phyloP scores from a whole-genome alignment of 1,140 invertebrate species.

The Megathymus violae region DNA sequence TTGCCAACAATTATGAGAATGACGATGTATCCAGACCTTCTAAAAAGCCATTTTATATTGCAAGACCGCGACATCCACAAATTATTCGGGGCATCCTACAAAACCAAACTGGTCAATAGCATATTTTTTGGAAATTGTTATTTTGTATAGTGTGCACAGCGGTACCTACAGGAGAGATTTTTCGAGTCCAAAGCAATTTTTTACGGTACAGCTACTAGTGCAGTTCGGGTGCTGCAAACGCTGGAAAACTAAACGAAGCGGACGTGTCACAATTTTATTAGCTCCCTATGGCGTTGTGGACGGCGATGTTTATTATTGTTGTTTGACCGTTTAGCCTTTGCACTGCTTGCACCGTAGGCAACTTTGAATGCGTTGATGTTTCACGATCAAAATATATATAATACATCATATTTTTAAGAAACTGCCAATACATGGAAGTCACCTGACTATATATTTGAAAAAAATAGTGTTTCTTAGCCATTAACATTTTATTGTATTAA shows the following conservation, averaged over 20 bases:
- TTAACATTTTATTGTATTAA: no score
- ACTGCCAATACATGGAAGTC: no score
- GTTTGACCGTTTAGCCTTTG: slow-evolving; percentile 8
- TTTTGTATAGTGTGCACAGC: slow-evolving; percentile 32
- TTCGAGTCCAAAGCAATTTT: slow-evolving; percentile 23
- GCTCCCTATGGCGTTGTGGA: slow-evolving; percentile 34
- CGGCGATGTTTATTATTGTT: slow-evolving; percentile 19
- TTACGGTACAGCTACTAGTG: slow-evolving; percentile 29
- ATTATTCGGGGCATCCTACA: not conserved
- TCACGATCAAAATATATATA: not conserved
- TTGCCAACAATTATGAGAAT: no score
- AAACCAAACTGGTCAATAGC: slow-evolving; percentile 15
- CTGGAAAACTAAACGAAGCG: slow-evolving; percentile 30
- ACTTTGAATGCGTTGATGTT: not conserved
- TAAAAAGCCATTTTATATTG: not conserved
- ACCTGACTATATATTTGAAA: no score
- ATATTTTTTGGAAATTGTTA: slow-evolving; percentile 30
- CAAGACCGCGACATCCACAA: slow-evolving; percentile 4
- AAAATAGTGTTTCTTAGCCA: not conserved
- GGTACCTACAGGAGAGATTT: slow-evolving; percentile 29
- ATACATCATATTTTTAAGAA: no score
- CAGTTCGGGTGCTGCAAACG: slow-evolving; percentile 20
- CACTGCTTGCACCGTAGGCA: not conserved
- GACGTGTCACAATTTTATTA: slow-evolving; percentile 37
- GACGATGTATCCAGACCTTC: not conserved